These are phyloP conservation scores for Corydoras maculifer DNA, from an alignment of 2,113 vertebrate species.

Conservation along the genomic window DNA sequence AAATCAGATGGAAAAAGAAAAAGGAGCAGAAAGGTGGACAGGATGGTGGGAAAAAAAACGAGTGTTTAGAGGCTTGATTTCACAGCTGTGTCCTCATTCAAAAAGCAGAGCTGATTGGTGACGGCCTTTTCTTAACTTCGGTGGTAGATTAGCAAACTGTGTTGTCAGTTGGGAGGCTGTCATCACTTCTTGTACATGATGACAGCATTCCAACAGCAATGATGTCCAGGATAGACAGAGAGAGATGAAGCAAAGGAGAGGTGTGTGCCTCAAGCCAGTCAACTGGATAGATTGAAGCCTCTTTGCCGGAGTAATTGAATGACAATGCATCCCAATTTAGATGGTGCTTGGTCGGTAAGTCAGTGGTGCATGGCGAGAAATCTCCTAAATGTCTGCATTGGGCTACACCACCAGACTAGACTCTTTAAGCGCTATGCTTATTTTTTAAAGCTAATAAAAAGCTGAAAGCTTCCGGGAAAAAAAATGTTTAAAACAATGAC, in stretches of 20 bases:
- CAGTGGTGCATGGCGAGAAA: slow-evolving; percentile 16
- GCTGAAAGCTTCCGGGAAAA: no score
- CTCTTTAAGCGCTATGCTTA: background rate
- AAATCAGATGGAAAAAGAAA: background rate
- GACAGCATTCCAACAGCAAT: slow-evolving; percentile 6
- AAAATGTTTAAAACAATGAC: no score
- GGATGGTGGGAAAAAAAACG: background rate
- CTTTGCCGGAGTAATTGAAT: slow-evolving; percentile 27
- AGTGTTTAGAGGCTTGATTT: background rate
- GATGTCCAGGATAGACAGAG: background rate
- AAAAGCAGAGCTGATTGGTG: background rate
- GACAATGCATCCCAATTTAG: slow-evolving; percentile 22
- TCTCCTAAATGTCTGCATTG: background rate
- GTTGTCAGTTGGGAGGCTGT: slow-evolving; percentile 11
- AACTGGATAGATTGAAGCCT: slow-evolving; percentile 15
- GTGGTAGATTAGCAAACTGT: slow-evolving; percentile 14
- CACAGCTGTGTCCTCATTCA: background rate
- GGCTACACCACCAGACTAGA: slow-evolving; percentile 14
- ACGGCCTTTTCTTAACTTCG: slow-evolving; percentile 9
- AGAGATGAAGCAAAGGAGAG: background rate
- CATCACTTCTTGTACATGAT: background rate
- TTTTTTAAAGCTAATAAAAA: background rate
- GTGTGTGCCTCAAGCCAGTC: background rate
- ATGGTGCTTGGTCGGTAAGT: slow-evolving; percentile 4
- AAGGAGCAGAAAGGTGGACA: background rate